phyloP scores from a whole-genome alignment of 2,113 vertebrate species.

The Vidua macroura region DNA sequence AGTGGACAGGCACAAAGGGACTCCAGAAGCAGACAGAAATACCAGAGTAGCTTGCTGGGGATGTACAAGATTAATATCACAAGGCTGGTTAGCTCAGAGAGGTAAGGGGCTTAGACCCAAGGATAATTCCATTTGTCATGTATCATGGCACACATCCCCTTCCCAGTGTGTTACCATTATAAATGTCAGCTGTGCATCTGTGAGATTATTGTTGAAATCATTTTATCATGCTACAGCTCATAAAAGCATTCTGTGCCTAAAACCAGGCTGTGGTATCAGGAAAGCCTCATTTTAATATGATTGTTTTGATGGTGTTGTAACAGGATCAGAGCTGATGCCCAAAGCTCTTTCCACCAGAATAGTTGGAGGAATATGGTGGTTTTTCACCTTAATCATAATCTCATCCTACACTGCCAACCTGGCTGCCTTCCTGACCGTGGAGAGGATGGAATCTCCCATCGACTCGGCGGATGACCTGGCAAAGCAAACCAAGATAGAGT shows the following conservation, averaged over 20 bases:
- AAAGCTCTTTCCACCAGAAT: conserved; percentile 98
- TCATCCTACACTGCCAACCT: conserved; percentile 98
- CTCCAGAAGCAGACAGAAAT: neutral
- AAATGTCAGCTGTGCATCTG: conserved; percentile 44
- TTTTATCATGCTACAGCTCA: conserved; percentile 29
- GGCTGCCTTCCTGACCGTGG: conserved; percentile 96
- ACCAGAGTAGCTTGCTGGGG: neutral
- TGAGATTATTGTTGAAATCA: conserved; percentile 39
- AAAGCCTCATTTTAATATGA: conserved; percentile 51
- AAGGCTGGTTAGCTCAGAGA: conserved; percentile 2
- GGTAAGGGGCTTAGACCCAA: conserved; percentile 8
- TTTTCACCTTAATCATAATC: conserved; percentile 97
- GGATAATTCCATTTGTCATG: conserved; percentile 50
- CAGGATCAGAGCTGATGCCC: conserved; percentile 98
- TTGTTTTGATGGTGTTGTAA: conserved; percentile 66
- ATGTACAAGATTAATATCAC: neutral
- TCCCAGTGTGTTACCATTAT: conserved; percentile 49
- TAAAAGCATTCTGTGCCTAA: conserved; percentile 34
- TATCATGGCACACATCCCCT: conserved; percentile 39
- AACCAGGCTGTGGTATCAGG: neutral
- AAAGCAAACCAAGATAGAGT: conserved; percentile 98
- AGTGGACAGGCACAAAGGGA: neutral
- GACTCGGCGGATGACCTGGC: conserved; percentile 96
- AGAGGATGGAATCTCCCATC: conserved; percentile 97
- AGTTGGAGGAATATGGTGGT: conserved; percentile 99